Base-by-base conservation (phyloP, 2,113 vertebrate genomes). In the Porphyrio hochstetteri region DNA sequence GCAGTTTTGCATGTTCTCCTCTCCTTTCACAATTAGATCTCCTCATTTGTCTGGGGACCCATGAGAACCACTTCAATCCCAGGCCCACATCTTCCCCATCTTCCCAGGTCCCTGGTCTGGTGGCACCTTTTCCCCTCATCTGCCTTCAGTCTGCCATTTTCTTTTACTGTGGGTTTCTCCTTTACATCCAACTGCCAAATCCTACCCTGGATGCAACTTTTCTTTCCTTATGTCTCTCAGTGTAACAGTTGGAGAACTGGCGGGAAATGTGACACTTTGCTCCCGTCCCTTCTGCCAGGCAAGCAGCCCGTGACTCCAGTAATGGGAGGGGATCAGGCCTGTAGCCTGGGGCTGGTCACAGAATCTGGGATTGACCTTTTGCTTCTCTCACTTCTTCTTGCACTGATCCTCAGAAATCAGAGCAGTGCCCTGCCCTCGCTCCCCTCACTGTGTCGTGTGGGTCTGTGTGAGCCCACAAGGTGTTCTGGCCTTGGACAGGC, bases 211-310 rank as follows among this genome's bases (percentile, higher is more conserved):
- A 53, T 92, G 55, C 64, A 86, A 81, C 75, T 95, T 91, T 80
- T 38, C 77, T 93, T 95, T 71, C 91, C 78, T 57, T 95, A 86
- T 64, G 63, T 68, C 78, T 91, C 52, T 59, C 81, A 82, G n/a
- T 90, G 50, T 86, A 91, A 84, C 85, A 93, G 69, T 50, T 81
- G 93, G 79, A 87, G 94, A 92, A 74, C 67, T 86, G 77, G 87
- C 90, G 75, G 95, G 91, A 90, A 95, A 90, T 56, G 56, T 86
- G 91, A 44, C 4, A 64, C 75, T 93, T 94, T 90, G 60, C 78
- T 93, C 65, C 72, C 86, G 86, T 59, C 88, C 87, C 72, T 96
- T 90, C 88, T 94, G 86, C 92, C 81, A 94, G 65, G 65, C 50
- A 86, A 46, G 92, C 83, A 88, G 74, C 81, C 70, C 59, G 74